A percentile compares a stretch with the other conserved stretches of the same genome.
These are phyloP conservation scores for Vicugna pacos DNA, from an alignment of 2,113 vertebrate genomes.

Conservation along the genomic window DNA sequence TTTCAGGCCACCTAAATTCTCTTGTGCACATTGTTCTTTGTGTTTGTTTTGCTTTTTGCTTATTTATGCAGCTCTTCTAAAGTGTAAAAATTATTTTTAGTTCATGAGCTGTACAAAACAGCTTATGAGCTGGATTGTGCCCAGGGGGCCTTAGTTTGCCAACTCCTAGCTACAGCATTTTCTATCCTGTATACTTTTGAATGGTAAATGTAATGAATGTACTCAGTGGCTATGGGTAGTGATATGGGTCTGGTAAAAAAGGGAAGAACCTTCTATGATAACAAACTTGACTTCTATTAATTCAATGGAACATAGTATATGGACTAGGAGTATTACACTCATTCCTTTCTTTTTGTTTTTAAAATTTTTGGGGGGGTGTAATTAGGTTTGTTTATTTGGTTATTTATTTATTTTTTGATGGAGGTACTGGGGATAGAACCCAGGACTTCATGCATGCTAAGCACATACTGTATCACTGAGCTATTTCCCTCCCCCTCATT, in stretches of 20 bases:
- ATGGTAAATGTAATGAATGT: neutral
- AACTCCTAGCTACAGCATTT: neutral
- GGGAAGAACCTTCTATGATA: neutral
- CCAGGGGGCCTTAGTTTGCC: rapidly evolving
- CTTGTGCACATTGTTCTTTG: neutral
- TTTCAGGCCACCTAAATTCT: neutral
- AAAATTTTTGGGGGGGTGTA: too few species aligned
- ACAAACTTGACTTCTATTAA: neutral
- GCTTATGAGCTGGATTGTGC: neutral
- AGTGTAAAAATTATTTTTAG: neutral
- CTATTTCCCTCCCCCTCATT: neutral
- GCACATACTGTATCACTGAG: too few species aligned
- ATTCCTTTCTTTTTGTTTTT: neutral
- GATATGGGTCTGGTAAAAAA: neutral
- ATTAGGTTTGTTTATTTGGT: too few species aligned
- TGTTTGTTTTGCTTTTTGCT: neutral
- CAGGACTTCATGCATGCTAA: too few species aligned
- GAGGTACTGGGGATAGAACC: too few species aligned
- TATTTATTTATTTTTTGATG: too few species aligned
- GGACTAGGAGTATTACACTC: neutral
- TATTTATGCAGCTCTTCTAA: neutral
- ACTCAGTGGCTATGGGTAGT: neutral
- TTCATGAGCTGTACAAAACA: neutral
- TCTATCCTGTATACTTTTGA: neutral
- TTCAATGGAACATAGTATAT: neutral